phyloP scores from a whole-genome alignment of 30 jellyfish, hydroid and myxozoan species.

The Catostylus mosaicus region DNA sequence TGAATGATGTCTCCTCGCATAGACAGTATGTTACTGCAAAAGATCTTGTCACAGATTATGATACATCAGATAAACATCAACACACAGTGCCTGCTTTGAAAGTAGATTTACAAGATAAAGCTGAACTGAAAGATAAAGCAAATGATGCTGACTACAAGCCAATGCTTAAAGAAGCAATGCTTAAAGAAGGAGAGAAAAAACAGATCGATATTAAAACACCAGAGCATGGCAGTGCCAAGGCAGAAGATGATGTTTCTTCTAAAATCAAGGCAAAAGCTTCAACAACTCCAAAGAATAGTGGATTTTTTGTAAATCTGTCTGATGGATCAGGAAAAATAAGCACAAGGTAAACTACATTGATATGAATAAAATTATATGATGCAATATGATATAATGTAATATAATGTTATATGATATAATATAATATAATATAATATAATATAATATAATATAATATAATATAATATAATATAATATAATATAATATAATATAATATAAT shows the following conservation, averaged over 20 bases:
- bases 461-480: too few species aligned
- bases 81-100: neutral
- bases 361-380: too few species aligned
- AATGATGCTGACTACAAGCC: neutral
- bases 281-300: conserved; percentile 36
- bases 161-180: neutral
- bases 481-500: too few species aligned
- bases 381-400: too few species aligned
- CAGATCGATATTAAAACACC: neutral
- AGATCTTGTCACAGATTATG: conserved; percentile 38
- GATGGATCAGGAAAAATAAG: conserved; percentile 73
- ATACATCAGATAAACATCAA: neutral
- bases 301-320: conserved; percentile 53
- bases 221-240: neutral
- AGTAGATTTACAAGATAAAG: neutral
- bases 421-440: too few species aligned
- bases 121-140: neutral
- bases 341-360: conserved; percentile 57
- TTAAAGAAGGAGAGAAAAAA: neutral
- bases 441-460: too few species aligned
- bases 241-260: neutral
- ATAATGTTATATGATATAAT: too few species aligned
- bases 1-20: neutral
- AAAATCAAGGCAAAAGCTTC: neutral
- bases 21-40: conserved; percentile 37